Percentiles rank a stretch among this genome's conserved stretches.
Conservation (phyloP, 2,888 invertebrate genomes). For the Ichneumoninae sp. region DNA sequence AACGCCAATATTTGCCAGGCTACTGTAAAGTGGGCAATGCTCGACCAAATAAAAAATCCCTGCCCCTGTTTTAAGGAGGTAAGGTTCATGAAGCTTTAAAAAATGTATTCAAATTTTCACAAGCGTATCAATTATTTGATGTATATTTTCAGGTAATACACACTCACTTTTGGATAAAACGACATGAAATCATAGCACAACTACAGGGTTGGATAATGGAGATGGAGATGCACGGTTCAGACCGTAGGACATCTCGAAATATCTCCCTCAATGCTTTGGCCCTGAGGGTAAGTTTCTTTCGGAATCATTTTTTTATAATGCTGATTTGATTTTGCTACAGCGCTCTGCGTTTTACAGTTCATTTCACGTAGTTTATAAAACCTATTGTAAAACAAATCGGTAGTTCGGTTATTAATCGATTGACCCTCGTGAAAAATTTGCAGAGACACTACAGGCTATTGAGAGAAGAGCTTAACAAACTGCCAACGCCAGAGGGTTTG, state of each 20-base stretch:
- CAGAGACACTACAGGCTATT: constrained; percentile 93
- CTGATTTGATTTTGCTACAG: not conserved
- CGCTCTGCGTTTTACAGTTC: not conserved
- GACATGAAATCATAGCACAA: constrained; percentile 94
- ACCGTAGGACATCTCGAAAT: constrained; percentile 91
- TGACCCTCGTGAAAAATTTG: constrained; percentile 68
- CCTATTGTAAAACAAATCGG: not conserved
- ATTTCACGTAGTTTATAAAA: no score
- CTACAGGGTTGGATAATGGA: constrained; percentile 96
- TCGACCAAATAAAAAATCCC: constrained; percentile 95
- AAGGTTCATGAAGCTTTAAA: constrained; percentile 58
- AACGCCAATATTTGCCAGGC: constrained; percentile 98
- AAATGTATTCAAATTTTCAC: not conserved
- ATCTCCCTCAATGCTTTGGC: constrained; percentile 91
- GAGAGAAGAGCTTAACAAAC: constrained; percentile 93
- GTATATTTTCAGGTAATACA: constrained; percentile 90
- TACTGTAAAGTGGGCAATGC: constrained; percentile 98
- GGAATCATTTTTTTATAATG: not conserved
- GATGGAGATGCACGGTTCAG: constrained; percentile 91
- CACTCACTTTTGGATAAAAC: constrained; percentile 97
- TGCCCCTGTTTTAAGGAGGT: constrained; percentile 96
- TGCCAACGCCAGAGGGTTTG: constrained; percentile 91
- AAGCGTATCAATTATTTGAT: not conserved
- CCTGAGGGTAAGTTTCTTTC: constrained; percentile 87
- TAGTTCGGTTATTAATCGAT: no score